A percentile compares a stretch with the other conserved stretches of the same genome.
phyloP scores from a whole-genome alignment of 2,888 invertebrate species.

The Crioceris asparagi region DNA sequence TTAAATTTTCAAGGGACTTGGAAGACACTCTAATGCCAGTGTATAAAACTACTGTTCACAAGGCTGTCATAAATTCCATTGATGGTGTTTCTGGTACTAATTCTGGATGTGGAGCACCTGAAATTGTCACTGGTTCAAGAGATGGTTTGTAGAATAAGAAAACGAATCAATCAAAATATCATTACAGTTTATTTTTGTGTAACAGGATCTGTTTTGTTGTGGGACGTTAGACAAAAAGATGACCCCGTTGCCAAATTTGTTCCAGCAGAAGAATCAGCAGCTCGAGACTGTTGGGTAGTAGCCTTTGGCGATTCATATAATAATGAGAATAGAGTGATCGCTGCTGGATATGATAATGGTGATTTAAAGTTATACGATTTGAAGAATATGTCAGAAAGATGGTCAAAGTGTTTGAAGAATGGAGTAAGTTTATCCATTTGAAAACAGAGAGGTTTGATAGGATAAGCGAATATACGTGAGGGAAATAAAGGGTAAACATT shows the following conservation, averaged over 20 bases:
- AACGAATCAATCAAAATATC: not conserved
- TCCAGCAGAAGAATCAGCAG: slow-evolving; percentile 55
- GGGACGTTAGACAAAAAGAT: slow-evolving; percentile 87
- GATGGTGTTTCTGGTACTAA: slow-evolving; percentile 82
- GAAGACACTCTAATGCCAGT: slow-evolving; percentile 61
- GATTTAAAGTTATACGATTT: slow-evolving; percentile 92
- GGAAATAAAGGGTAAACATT: no score
- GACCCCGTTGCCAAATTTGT: slow-evolving; percentile 85
- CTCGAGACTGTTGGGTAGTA: slow-evolving; percentile 89
- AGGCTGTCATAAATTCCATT: slow-evolving; percentile 78
- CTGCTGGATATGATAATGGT: slow-evolving; percentile 93
- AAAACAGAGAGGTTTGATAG: no score
- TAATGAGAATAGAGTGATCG: slow-evolving; percentile 72
- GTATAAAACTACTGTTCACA: slow-evolving; percentile 71
- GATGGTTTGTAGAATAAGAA: slow-evolving; percentile 52
- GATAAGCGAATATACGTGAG: no score
- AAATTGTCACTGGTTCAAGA: slow-evolving; percentile 86
- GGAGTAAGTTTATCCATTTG: slow-evolving; percentile 47
- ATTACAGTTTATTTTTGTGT: not conserved
- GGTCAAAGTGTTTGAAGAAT: slow-evolving; percentile 89
- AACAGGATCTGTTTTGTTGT: slow-evolving; percentile 48
- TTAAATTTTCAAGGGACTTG: slow-evolving; percentile 53
- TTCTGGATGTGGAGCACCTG: slow-evolving; percentile 82
- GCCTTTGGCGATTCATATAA: slow-evolving; percentile 87
- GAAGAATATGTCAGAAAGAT: slow-evolving; percentile 67